phyloP scores from a whole-genome alignment of 2,797 vertebrate genomes.

The Carcharodon carcharias region DNA sequence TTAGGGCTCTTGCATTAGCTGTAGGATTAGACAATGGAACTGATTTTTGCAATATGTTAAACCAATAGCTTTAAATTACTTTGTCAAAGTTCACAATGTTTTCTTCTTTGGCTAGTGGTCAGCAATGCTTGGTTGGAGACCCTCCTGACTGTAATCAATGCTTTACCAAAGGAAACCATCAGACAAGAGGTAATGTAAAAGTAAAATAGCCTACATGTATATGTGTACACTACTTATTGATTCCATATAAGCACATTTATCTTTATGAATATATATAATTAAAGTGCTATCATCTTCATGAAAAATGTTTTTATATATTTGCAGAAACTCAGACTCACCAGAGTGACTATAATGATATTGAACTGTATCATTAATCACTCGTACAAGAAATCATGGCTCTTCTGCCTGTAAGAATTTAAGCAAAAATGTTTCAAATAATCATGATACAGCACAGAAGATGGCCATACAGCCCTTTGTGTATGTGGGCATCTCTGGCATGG shows the following conservation, averaged over 20 bases:
- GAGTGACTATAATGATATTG: not conserved
- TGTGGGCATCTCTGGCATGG: not conserved
- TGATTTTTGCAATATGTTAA: conserved; percentile 25
- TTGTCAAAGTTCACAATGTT: not conserved
- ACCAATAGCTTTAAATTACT: not conserved
- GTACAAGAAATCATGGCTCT: not conserved
- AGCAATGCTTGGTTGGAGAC: conserved; percentile 90
- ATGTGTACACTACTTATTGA: not conserved
- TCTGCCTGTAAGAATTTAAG: not conserved
- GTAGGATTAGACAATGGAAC: not conserved
- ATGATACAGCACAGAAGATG: not conserved
- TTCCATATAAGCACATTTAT: not conserved
- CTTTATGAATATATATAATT: not conserved
- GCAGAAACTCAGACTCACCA: too few species aligned
- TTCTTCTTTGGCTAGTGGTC: conserved; percentile 65
- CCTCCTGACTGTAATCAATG: conserved; percentile 76
- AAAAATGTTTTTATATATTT: not conserved
- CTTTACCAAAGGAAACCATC: conserved; percentile 83
- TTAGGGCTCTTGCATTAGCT: not conserved
- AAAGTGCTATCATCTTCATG: not conserved
- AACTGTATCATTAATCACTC: not conserved
- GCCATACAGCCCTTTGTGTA: not conserved
- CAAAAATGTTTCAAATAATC: not conserved
- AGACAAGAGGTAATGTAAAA: conserved; percentile 75
- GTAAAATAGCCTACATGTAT: not conserved